Percentiles rank a stretch among this genome's conserved stretches.
Evolutionary conservation across 2,888 invertebrate species (phyloP).

Genomic region (Oligia latruncula): DNA sequence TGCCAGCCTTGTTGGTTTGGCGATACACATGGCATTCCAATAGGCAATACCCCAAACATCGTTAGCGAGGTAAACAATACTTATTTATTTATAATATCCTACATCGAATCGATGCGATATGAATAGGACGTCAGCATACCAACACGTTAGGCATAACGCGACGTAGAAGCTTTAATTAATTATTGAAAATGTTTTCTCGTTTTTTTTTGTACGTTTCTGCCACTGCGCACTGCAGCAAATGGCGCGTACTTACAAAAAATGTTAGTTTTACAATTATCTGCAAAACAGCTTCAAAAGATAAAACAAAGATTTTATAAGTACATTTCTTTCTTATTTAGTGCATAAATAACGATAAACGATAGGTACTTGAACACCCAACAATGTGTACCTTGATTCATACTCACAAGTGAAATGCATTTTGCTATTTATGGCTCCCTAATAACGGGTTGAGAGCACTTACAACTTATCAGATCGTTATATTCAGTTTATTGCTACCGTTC

Average conservation of each 20-base stretch:
- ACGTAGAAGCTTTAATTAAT: neutral
- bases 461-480: conserved; percentile 71
- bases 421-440: conserved; percentile 73
- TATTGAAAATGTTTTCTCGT: neutral
- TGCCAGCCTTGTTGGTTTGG: neutral
- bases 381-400: conserved; percentile 61
- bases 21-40: conserved; percentile 19
- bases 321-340: neutral
- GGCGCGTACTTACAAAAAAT: neutral
- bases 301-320: neutral
- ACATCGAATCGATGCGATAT: conserved; percentile 1
- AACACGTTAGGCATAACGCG: neutral
- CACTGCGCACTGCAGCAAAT: neutral
- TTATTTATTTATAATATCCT: conserved; percentile 17
- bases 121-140: neutral
- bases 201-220: neutral
- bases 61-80: conserved; percentile 31
- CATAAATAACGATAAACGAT: conserved; percentile 21
- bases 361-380: conserved; percentile 43
- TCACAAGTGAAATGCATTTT: conserved; percentile 62
- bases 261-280: neutral
- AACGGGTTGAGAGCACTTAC: conserved; percentile 68
- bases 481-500: conserved; percentile 70
- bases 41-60: conserved; percentile 3
- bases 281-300: neutral